Evolutionary conservation across 2,113 vertebrate species (phyloP).

Genomic region (Gymnocephalus cernua): DNA sequence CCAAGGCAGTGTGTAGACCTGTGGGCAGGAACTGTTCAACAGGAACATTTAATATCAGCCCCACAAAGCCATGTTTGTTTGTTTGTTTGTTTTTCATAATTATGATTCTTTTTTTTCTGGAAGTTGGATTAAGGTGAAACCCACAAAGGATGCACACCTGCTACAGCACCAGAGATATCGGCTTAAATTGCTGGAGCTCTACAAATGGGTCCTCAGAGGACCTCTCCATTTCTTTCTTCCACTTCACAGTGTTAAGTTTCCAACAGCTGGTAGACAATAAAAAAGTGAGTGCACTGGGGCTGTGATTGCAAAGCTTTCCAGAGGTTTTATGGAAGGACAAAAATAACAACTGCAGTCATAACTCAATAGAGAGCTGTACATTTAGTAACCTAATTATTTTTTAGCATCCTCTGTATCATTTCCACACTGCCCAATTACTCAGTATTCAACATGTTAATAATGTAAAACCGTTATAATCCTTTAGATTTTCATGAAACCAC

Average conservation of each 20-base stretch:
- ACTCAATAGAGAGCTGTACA: slow-evolving; percentile 15
- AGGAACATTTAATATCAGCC: slow-evolving; percentile 48
- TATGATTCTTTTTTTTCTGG: slow-evolving; percentile 17
- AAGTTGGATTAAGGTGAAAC: slow-evolving; percentile 66
- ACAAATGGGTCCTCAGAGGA: slow-evolving; percentile 76
- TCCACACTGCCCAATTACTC: slow-evolving; percentile 11
- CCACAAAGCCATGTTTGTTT: background rate
- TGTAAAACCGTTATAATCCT: background rate
- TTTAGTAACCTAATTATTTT: slow-evolving; percentile 54
- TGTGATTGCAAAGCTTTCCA: slow-evolving; percentile 63
- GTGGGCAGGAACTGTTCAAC: slow-evolving; percentile 34
- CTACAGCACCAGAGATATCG: slow-evolving; percentile 43
- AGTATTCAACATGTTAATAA: background rate
- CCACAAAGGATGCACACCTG: slow-evolving; percentile 69
- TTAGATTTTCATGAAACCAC: background rate
- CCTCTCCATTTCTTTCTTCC: slow-evolving; percentile 65
- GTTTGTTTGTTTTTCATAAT: background rate
- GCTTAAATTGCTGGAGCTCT: slow-evolving; percentile 72
- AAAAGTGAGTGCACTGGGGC: slow-evolving; percentile 61
- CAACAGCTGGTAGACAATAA: slow-evolving; percentile 80
- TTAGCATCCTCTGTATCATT: slow-evolving; percentile 17
- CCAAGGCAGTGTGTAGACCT: slow-evolving; percentile 30
- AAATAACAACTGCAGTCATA: slow-evolving; percentile 38
- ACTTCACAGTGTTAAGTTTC: slow-evolving; percentile 72
- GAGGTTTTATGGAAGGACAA: slow-evolving; percentile 52